Percentiles rank a stretch among this genome's conserved stretches.
phyloP scores from a whole-genome alignment of 2,888 invertebrate species.

The Ectropis crepuscularia region DNA sequence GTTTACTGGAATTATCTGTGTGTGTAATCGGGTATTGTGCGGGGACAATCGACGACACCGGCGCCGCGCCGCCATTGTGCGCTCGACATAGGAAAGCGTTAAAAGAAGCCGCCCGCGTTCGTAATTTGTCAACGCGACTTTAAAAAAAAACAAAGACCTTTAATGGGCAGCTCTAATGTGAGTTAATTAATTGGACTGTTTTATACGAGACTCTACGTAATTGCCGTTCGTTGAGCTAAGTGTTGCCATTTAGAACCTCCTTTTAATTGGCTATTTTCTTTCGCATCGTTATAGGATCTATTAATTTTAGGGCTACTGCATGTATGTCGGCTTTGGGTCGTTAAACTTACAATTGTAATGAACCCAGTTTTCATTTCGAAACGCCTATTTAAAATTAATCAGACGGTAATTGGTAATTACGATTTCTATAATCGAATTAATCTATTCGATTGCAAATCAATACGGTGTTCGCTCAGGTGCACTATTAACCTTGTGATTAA shows the following conservation, averaged over 20 bases:
- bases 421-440: constrained; percentile 34
- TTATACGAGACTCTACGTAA: constrained; percentile 59
- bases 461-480: constrained; percentile 35
- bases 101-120: constrained; percentile 67
- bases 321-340: not conserved
- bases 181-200: constrained; percentile 75
- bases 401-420: constrained; percentile 32
- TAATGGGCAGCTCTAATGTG: constrained; percentile 67
- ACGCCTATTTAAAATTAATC: constrained; percentile 27
- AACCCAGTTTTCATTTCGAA: constrained; percentile 21
- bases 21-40: constrained; percentile 78
- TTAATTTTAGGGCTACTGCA: constrained; percentile 35
- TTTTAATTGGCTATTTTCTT: constrained; percentile 42
- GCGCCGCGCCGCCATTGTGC: constrained; percentile 64
- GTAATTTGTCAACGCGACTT: constrained; percentile 74
- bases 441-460: constrained; percentile 38
- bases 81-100: constrained; percentile 48
- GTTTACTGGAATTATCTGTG: constrained; percentile 78
- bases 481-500: constrained; percentile 51
- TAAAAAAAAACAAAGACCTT: constrained; percentile 67
- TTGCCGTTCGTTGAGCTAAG: constrained; percentile 55
- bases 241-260: constrained; percentile 53
- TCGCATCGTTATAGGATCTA: constrained; percentile 29
- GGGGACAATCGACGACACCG: constrained; percentile 64
- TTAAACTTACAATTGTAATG: not conserved